These are phyloP conservation scores for Muscidifurax raptorellus DNA, from an alignment of 1,140 invertebrate genomes.

Conservation along the genomic window DNA sequence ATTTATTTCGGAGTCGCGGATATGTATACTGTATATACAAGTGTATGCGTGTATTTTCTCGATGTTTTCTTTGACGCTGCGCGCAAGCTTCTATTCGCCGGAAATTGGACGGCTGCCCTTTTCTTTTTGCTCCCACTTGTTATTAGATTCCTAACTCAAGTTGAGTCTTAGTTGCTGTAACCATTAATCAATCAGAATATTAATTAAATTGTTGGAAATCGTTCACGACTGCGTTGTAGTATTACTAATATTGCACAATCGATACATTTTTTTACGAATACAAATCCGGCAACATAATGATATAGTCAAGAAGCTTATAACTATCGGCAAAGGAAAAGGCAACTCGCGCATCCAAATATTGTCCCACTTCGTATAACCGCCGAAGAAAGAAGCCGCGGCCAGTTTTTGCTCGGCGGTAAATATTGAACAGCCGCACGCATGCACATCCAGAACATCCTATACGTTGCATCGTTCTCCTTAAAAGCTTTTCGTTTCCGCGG, in stretches of 20 bases:
- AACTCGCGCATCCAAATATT: conserved; percentile 16
- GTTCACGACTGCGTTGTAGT: too few species aligned
- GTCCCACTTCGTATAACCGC: background rate
- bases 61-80: conserved; percentile 40
- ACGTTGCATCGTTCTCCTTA: conserved; percentile 18
- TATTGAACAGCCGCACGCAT: conserved; percentile 40
- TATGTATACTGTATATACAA: background rate
- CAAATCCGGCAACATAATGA: too few species aligned
- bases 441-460: background rate
- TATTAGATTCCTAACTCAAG: background rate
- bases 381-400: background rate
- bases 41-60: background rate
- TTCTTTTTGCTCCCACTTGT: too few species aligned
- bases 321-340: background rate
- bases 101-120: conserved; percentile 8
- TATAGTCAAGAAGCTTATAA: too few species aligned
- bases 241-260: too few species aligned
- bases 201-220: too few species aligned
- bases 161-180: background rate
- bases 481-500: conserved; percentile 41
- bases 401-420: conserved; percentile 38
- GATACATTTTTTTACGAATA: too few species aligned
- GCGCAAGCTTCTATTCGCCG: background rate
- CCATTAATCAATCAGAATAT: too few species aligned
- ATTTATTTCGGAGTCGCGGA: conserved; percentile 36